Evolutionary conservation across 1,140 invertebrate genomes (phyloP).

Genomic region (Aleiodes sp.): DNA sequence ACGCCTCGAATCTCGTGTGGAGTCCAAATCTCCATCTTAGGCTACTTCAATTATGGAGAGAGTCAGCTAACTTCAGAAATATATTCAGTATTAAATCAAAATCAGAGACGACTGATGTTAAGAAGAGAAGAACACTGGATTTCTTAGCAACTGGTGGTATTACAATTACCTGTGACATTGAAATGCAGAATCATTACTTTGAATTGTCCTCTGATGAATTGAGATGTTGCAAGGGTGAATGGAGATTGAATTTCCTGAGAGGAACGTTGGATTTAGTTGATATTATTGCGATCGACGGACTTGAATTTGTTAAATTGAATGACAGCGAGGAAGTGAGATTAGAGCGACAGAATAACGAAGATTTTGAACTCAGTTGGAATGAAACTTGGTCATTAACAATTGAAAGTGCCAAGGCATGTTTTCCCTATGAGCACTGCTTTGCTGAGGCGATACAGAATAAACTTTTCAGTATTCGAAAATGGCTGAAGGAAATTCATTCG

Average conservation of each 20-base stretch:
- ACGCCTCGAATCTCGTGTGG: slow-evolving; percentile 57
- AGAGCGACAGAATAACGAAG: slow-evolving; percentile 78
- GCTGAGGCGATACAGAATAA: slow-evolving; percentile 93
- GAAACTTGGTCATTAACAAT: slow-evolving; percentile 78
- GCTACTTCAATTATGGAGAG: slow-evolving; percentile 57
- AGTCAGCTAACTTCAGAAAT: slow-evolving; percentile 55
- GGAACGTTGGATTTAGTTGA: slow-evolving; percentile 77
- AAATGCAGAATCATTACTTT: slow-evolving; percentile 58
- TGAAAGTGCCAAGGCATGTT: slow-evolving; percentile 77
- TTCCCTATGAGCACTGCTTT: slow-evolving; percentile 94
- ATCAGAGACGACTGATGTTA: slow-evolving; percentile 1
- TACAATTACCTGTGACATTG: slow-evolving; percentile 55
- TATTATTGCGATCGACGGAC: slow-evolving; percentile 79
- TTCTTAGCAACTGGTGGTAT: slow-evolving; percentile 57
- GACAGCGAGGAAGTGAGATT: slow-evolving; percentile 72
- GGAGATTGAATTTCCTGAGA: slow-evolving; percentile 56
- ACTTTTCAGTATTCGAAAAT: slow-evolving; percentile 89
- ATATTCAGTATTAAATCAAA: slow-evolving; percentile 36
- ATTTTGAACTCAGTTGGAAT: slow-evolving; percentile 76
- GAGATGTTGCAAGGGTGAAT: slow-evolving; percentile 58
- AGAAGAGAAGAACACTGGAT: slow-evolving; percentile 48
- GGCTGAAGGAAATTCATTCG: slow-evolving; percentile 80
- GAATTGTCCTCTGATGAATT: slow-evolving; percentile 60
- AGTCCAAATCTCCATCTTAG: slow-evolving; percentile 64
- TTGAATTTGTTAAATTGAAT: slow-evolving; percentile 69